These are phyloP conservation scores for Lepus oiostolus DNA, from an alignment of 2,797 vertebrate genomes.

Conservation along the genomic window DNA sequence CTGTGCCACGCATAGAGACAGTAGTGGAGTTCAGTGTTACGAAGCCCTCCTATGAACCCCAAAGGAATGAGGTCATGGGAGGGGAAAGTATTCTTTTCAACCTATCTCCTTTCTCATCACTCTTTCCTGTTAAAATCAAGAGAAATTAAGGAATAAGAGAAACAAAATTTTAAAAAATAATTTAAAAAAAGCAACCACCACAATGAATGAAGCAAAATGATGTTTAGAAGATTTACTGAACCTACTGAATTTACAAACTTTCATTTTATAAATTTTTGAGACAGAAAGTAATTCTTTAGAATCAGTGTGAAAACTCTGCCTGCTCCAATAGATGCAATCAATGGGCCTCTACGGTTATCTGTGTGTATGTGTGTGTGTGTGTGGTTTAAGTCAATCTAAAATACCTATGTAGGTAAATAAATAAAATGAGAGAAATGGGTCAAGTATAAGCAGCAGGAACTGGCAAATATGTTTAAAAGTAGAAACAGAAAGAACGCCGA, in stretches of 20 bases:
- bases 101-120: background rate
- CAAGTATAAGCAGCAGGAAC: background rate
- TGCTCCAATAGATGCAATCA: background rate
- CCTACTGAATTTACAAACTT: background rate
- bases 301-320: background rate
- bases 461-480: background rate
- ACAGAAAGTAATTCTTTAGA: background rate
- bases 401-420: background rate
- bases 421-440: background rate
- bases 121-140: background rate
- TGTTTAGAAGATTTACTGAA: background rate
- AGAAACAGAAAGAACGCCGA: background rate
- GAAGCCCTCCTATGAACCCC: background rate
- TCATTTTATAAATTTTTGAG: background rate
- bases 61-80: background rate
- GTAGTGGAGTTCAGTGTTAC: background rate
- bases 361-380: background rate
- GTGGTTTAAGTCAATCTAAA: constrained; percentile 11
- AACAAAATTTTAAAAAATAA: background rate
- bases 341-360: background rate
- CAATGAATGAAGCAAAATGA: constrained; percentile 12
- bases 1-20: background rate
- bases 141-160: background rate
- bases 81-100: background rate
- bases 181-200: background rate